Conservation (phyloP, 2,797 vertebrate genomes). For the Hyperoplus immaculatus region DNA sequence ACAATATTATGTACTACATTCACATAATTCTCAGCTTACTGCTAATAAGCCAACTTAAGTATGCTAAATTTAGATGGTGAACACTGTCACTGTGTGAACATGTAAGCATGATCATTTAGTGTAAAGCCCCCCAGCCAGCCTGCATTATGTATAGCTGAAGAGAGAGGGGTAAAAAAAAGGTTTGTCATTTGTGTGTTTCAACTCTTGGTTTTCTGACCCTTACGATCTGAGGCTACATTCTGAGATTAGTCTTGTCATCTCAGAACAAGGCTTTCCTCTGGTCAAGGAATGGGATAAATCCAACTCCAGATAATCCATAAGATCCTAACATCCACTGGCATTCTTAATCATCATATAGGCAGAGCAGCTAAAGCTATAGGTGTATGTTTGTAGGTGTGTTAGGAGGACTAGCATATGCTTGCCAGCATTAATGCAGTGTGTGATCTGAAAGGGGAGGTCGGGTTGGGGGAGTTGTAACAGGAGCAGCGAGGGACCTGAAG, state of each 20-base stretch:
- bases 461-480: slow-evolving; percentile 35
- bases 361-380: slow-evolving; percentile 34
- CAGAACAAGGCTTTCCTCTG: slow-evolving; percentile 72
- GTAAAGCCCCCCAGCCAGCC: not conserved
- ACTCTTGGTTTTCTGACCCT: slow-evolving; percentile 23
- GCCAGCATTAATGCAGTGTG: slow-evolving; percentile 27
- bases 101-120: not conserved
- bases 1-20: not conserved
- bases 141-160: not conserved
- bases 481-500: slow-evolving; percentile 54
- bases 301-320: slow-evolving; percentile 66
- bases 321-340: slow-evolving; percentile 56
- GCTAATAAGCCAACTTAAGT: not conserved
- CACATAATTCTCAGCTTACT: not conserved
- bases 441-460: not conserved
- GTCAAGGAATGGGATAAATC: slow-evolving; percentile 64
- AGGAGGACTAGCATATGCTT: slow-evolving; percentile 2
- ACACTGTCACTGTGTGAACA: not conserved
- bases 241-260: slow-evolving; percentile 56
- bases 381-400: not conserved
- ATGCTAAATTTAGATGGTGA: not conserved
- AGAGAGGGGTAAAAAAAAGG: not conserved
- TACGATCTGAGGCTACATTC: slow-evolving; percentile 36
- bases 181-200: not conserved
- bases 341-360: slow-evolving; percentile 38